Conservation (phyloP, 2,888 invertebrate species). For the Boloria selene region DNA sequence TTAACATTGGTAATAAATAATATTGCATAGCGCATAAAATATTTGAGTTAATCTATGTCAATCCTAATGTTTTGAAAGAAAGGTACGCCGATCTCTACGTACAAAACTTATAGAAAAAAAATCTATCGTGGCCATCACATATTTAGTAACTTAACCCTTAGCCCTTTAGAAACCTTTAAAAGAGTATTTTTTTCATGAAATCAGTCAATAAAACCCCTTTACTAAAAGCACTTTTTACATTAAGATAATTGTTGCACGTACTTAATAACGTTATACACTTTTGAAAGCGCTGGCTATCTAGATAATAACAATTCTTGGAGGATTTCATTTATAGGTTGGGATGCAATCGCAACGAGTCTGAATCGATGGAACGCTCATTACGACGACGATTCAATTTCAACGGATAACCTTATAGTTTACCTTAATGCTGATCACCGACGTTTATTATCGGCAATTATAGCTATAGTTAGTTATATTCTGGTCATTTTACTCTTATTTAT, state of each 20-base stretch:
- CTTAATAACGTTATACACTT: conserved; percentile 5
- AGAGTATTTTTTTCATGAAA: too few relatives aligned
- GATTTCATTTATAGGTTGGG: conserved; percentile 31
- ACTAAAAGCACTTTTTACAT: not conserved
- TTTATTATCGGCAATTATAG: conserved; percentile 26
- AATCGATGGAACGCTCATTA: conserved; percentile 51
- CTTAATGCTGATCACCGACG: conserved; percentile 38
- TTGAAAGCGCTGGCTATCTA: conserved; percentile 6
- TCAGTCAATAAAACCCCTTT: too few relatives aligned
- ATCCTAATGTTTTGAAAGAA: too few relatives aligned
- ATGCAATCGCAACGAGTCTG: conserved; percentile 33
- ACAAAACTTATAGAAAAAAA: too few relatives aligned
- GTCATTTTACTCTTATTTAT: conserved; percentile 7
- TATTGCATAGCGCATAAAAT: too few relatives aligned
- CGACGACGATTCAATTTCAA: conserved; percentile 56
- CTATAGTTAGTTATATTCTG: conserved; percentile 1
- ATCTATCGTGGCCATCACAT: too few relatives aligned
- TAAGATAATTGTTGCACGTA: not conserved
- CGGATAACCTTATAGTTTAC: conserved; percentile 44
- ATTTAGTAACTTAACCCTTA: too few relatives aligned
- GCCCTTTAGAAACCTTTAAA: too few relatives aligned
- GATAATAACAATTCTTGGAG: conserved; percentile 28
- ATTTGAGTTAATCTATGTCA: too few relatives aligned
- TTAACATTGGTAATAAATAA: too few relatives aligned
- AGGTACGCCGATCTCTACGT: too few relatives aligned